Base-by-base conservation (phyloP, 92 coral and sea anemone species). In the Pocillopora meandrina region DNA sequence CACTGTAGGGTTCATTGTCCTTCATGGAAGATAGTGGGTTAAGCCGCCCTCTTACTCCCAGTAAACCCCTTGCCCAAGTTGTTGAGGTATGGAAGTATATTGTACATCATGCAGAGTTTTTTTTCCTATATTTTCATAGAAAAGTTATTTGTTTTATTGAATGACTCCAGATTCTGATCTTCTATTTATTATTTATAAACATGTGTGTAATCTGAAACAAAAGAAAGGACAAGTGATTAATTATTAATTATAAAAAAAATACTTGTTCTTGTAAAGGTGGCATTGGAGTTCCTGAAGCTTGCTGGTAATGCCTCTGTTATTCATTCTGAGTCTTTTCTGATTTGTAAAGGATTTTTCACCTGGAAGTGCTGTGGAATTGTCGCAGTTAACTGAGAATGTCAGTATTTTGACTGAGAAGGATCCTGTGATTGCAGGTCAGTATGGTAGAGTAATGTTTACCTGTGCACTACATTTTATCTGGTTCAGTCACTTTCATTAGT, bases 1-100 rank as follows among this genome's bases (percentile, higher is more conserved):
- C 20, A 34, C 56, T 65, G 16, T 63, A 95, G 98, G 98, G 95
- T 74, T 89, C 95, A 7, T 79, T 95, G 42, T 93, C 98, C 33
- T 86, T 95, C 35, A 93, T 95, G 95, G 95, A 95, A 74, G 95
- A 90, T 74, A 90, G 93, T 70, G 98, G 97, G 18, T 42, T 88
- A 20, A 85, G 98, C 60, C 75, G 90, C 23, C 84, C 94, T 71
- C 88, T 93, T 21, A 95, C 93, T 71, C 84, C 86, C 33, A 83
- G 69, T 17, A 89, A 89, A 47, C 90, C 93, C 33, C 87, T 82
- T 34, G 84, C 82, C 33, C 90, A 81, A 26, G 85, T 63, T 69
- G 84, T 21, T 61, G 93, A 86, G 82, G 90, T 90, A 79, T 47
- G 20, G 6, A 77, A 34, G 36, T 10, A 16, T 5, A 77, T 74